A percentile compares a stretch with the other conserved stretches of the same genome.
These are phyloP conservation scores for Sparus aurata DNA, from an alignment of 2,797 vertebrate species.

Conservation along the genomic window DNA sequence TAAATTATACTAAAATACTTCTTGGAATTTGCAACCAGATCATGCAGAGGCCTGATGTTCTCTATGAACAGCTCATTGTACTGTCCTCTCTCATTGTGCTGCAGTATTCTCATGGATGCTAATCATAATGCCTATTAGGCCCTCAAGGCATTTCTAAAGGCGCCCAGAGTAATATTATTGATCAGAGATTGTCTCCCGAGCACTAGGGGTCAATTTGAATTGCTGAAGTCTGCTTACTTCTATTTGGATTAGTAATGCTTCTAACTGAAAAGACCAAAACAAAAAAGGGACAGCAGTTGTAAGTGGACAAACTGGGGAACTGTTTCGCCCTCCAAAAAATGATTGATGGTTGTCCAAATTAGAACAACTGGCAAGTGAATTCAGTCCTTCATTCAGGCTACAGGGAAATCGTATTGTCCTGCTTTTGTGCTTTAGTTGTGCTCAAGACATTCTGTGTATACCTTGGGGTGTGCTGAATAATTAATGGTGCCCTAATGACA, in stretches of 20 bases:
- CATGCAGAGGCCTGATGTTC: constrained; percentile 16
- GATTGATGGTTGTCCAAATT: constrained; percentile 63
- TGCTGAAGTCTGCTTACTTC: constrained; percentile 52
- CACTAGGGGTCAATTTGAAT: constrained; percentile 63
- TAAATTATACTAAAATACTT: constrained; percentile 11
- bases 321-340: constrained; percentile 37
- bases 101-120: constrained; percentile 57
- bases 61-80: constrained; percentile 20
- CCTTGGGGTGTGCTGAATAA: constrained; percentile 82
- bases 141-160: constrained; percentile 61
- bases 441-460: constrained; percentile 67
- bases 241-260: constrained; percentile 37
- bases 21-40: neutral
- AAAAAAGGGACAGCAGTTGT: constrained; percentile 18
- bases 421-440: constrained; percentile 62
- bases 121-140: constrained; percentile 66
- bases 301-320: constrained; percentile 33
- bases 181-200: constrained; percentile 67
- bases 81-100: constrained; percentile 51
- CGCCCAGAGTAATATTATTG: constrained; percentile 65
- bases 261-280: constrained; percentile 23
- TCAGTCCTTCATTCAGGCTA: constrained; percentile 40
- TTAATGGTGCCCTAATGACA: constrained; percentile 85
- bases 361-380: constrained; percentile 63
- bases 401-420: constrained; percentile 73